These are phyloP conservation scores for Lepus oiostolus DNA, from an alignment of 2,797 vertebrate species.

Conservation along the genomic window DNA sequence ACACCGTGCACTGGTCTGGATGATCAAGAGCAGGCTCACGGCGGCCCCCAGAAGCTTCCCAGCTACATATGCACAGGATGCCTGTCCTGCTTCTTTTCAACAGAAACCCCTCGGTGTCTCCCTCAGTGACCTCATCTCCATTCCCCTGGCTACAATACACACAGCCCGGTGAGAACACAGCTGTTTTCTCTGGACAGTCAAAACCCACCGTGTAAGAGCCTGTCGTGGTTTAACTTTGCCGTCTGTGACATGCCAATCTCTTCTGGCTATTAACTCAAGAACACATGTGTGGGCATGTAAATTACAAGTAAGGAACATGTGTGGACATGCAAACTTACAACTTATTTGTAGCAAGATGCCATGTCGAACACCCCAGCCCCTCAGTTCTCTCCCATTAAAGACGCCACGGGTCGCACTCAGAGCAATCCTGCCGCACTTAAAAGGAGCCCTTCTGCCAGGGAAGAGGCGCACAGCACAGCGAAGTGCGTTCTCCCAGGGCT, in stretches of 20 bases:
- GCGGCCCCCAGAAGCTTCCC: background rate
- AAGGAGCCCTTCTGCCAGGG: no score
- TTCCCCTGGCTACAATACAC: background rate
- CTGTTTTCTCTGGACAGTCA: background rate
- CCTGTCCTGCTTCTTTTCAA: background rate
- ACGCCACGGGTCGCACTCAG: background rate
- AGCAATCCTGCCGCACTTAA: no score
- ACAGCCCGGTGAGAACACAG: background rate
- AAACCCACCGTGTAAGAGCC: background rate
- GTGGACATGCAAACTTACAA: background rate
- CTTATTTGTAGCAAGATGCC: background rate
- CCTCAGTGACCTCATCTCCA: background rate
- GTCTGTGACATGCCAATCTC: background rate
- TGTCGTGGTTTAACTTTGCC: background rate
- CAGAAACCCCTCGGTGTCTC: background rate
- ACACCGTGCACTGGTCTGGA: conserved; percentile 7
- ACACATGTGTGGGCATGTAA: background rate
- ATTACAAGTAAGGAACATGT: background rate
- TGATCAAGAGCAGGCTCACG: background rate
- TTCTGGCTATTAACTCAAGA: background rate
- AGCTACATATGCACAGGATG: background rate
- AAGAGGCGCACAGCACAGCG: no score
- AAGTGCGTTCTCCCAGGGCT: no score
- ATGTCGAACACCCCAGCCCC: background rate
- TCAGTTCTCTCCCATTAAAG: background rate